Evolutionary conservation across 2,113 vertebrate species (phyloP).

Genomic region (Alaudala cheleensis): DNA sequence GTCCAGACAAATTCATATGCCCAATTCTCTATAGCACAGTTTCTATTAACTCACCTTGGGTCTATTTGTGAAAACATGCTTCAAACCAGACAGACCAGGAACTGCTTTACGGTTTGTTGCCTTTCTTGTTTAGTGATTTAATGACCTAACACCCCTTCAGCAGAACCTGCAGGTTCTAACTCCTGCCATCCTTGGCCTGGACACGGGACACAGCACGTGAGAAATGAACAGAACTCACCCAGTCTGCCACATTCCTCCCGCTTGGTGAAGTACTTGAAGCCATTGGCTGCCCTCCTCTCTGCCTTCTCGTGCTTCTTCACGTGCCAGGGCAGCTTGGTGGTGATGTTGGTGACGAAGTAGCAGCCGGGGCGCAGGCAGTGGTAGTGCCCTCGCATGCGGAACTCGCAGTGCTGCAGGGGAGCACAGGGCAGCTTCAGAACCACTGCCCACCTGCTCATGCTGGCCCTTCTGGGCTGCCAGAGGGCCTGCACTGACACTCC

Average conservation of each 20-base stretch:
- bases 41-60: neutral
- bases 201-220: neutral
- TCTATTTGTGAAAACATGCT: neutral
- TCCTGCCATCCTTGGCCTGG: neutral
- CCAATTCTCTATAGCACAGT: neutral
- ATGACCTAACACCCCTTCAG: neutral
- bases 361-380: slow-evolving; percentile 94
- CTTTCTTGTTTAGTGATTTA: neutral
- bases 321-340: slow-evolving; percentile 99
- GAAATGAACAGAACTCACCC: slow-evolving; percentile 73
- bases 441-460: neutral
- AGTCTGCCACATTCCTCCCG: slow-evolving; percentile 92
- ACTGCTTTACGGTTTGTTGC: neutral
- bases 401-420: slow-evolving; percentile 90
- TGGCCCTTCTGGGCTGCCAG: neutral
- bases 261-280: slow-evolving; percentile 99
- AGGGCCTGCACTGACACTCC: neutral
- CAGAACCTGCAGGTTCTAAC: neutral
- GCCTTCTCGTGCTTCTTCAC: slow-evolving; percentile 99
- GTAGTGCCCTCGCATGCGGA: slow-evolving; percentile 98
- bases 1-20: neutral
- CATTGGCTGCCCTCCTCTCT: slow-evolving; percentile 93
- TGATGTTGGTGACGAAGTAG: slow-evolving; percentile 98
- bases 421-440: neutral
- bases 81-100: neutral